Conservation (phyloP, 2,113 vertebrate species). For the Ammodytes dubius region DNA sequence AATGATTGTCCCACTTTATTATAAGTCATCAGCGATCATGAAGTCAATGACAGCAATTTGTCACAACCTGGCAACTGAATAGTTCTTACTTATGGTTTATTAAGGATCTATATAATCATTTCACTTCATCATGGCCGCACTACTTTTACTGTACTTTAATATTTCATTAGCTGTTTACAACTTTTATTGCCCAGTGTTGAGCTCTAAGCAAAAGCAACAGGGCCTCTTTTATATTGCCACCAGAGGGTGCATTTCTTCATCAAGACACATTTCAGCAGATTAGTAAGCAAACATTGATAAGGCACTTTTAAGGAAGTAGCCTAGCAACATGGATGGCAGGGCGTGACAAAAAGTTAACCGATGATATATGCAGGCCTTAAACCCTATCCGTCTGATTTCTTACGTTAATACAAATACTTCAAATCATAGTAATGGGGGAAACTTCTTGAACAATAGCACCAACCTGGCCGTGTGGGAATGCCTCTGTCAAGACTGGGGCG, state of each 20-base stretch:
- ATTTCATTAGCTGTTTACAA: not conserved
- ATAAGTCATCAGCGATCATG: not conserved
- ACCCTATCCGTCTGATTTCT: not conserved
- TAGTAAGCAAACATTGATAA: not conserved
- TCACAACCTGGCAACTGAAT: not conserved
- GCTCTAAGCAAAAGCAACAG: not conserved
- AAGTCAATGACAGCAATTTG: not conserved
- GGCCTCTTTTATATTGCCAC: not conserved
- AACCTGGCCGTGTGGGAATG: slow-evolving; percentile 95
- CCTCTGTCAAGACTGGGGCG: slow-evolving; percentile 94
- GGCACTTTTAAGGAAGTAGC: not conserved
- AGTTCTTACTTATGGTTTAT: not conserved
- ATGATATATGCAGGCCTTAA: not conserved
- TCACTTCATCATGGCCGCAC: not conserved
- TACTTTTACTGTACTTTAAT: not conserved
- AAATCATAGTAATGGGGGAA: not conserved
- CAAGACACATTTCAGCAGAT: not conserved
- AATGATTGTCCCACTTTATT: not conserved
- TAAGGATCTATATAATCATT: not conserved
- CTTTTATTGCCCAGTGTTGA: not conserved
- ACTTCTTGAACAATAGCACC: not conserved
- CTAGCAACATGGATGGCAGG: not conserved
- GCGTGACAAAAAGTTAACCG: not conserved
- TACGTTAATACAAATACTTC: not conserved
- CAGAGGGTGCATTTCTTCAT: slow-evolving; percentile 12